These are phyloP conservation scores for Bibio marci DNA, from an alignment of 2,888 invertebrate species.

Conservation along the genomic window DNA sequence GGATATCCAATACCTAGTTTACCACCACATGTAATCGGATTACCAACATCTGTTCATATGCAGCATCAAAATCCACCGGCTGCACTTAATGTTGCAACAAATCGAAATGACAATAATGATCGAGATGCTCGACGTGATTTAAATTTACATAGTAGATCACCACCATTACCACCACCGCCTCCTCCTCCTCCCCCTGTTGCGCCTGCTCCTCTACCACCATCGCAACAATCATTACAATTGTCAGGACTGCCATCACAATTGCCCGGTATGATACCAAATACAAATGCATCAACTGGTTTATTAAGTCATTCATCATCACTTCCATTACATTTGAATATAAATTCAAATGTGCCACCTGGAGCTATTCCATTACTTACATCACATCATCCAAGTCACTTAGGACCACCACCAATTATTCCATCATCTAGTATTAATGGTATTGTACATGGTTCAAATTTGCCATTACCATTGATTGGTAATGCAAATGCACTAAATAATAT, in stretches of 20 bases:
- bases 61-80: slow-evolving; percentile 2
- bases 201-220: not conserved
- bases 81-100: not conserved
- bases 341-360: slow-evolving; percentile 14
- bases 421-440: slow-evolving; percentile 7
- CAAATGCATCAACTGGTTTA: slow-evolving; percentile 13
- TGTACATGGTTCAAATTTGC: slow-evolving; percentile 17
- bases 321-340: slow-evolving; percentile 17
- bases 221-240: not conserved
- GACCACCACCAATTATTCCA: slow-evolving; percentile 18
- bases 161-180: slow-evolving; percentile 2
- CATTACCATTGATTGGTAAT: slow-evolving; percentile 20
- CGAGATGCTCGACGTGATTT: not conserved
- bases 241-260: not conserved
- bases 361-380: slow-evolving; percentile 13
- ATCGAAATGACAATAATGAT: not conserved
- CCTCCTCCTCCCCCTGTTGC: not conserved
- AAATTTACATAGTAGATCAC: slow-evolving; percentile 1
- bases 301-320: slow-evolving; percentile 7
- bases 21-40: slow-evolving; percentile 12
- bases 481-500: slow-evolving; percentile 13
- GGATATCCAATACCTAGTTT: slow-evolving; percentile 14
- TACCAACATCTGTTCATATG: no score
- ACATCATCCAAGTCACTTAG: slow-evolving; percentile 21
- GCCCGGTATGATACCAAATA: not conserved